These are phyloP conservation scores for Plagiodera versicolora DNA, from an alignment of 2,888 invertebrate species.

Conservation along the genomic window DNA sequence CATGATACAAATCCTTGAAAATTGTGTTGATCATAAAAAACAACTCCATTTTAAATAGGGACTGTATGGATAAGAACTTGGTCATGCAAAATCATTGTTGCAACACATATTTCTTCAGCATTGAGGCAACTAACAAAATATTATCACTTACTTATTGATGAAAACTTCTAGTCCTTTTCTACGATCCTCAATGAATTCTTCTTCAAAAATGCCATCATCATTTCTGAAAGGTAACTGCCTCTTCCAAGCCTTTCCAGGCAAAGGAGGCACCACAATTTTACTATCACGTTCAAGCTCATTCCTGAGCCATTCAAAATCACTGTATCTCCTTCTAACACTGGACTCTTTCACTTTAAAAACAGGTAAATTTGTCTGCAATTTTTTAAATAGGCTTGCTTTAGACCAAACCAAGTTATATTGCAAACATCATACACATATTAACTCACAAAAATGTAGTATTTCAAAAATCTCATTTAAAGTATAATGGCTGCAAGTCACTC, in stretches of 20 bases:
- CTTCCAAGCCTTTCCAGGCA: conserved; percentile 98
- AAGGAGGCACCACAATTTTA: conserved; percentile 98
- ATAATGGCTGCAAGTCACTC: too few species aligned
- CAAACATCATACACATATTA: neutral
- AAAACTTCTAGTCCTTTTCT: conserved; percentile 97
- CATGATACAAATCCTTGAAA: too few species aligned
- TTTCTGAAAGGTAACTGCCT: conserved; percentile 97
- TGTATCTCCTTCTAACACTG: conserved; percentile 94
- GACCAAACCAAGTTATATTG: neutral
- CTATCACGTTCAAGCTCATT: conserved; percentile 98
- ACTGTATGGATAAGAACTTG: too few species aligned
- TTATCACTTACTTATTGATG: conserved; percentile 84
- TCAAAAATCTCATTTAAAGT: too few species aligned
- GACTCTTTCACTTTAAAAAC: conserved; percentile 99
- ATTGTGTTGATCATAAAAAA: too few species aligned
- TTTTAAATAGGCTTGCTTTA: too few species aligned
- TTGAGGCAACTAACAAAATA: neutral
- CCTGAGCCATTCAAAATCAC: conserved; percentile 99
- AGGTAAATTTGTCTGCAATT: conserved; percentile 92
- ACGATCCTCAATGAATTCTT: conserved; percentile 98
- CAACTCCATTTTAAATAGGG: too few species aligned
- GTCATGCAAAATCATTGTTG: too few species aligned
- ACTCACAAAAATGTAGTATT: too few species aligned
- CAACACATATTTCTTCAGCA: too few species aligned
- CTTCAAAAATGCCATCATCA: conserved; percentile 99